These are phyloP conservation scores for Cettia cetti DNA, from an alignment of 2,113 vertebrate species.

Conservation along the genomic window DNA sequence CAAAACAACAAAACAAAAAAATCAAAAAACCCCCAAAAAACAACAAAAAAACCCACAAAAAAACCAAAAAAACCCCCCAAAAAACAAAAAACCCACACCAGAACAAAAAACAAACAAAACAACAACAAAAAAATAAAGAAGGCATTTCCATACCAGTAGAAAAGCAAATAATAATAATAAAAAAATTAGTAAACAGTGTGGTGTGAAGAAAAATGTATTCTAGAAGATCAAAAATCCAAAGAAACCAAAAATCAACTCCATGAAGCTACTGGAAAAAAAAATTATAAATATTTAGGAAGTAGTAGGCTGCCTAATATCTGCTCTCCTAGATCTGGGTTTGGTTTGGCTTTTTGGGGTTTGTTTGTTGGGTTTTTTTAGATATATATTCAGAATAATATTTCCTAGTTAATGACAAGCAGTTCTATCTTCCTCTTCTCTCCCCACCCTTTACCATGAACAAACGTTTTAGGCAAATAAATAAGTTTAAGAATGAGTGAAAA, in stretches of 20 bases:
- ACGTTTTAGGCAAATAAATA: neutral
- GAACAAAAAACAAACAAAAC: too few relatives aligned
- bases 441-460: neutral
- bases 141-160: neutral
- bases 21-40: too few relatives aligned
- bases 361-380: accelerated
- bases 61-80: too few relatives aligned
- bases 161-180: neutral
- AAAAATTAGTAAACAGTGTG: neutral
- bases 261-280: neutral
- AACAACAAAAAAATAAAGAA: too few relatives aligned
- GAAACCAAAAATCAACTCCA: neutral
- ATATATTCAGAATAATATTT: neutral
- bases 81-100: too few relatives aligned
- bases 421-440: neutral
- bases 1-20: too few relatives aligned
- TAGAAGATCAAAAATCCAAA: neutral
- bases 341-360: neutral
- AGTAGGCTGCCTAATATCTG: neutral
- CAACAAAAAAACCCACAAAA: too few relatives aligned
- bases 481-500: neutral
- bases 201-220: neutral
- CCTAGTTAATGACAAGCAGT: neutral
- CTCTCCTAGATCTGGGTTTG: neutral
- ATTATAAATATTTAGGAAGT: neutral